Evolutionary conservation across 2,113 vertebrate species (phyloP).

Genomic region (Erinaceus europaeus): DNA sequence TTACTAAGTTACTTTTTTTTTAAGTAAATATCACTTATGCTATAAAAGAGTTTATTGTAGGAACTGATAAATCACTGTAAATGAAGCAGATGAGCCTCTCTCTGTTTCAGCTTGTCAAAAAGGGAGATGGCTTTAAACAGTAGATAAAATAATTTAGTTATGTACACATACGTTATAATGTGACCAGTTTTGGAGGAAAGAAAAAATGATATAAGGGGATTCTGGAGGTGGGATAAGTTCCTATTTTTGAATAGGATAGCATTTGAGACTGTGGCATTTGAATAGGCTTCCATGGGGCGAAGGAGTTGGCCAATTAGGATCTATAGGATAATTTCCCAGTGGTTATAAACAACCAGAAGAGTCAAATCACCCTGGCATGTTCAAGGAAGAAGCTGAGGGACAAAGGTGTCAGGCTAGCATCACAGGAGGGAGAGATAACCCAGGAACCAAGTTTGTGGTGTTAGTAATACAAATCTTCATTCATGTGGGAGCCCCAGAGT

Average conservation of each 20-base stretch:
- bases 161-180: background rate
- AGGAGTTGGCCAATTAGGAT: background rate
- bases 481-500: too few species aligned
- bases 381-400: background rate
- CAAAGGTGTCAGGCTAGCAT: too few species aligned
- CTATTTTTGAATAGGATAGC: background rate
- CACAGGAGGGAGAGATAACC: too few species aligned
- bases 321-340: background rate
- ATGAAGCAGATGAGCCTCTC: background rate
- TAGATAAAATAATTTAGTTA: background rate
- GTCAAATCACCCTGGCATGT: background rate
- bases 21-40: background rate
- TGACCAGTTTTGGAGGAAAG: background rate
- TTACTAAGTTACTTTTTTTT: background rate
- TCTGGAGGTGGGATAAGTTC: background rate
- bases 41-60: background rate
- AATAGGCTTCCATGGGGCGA: background rate
- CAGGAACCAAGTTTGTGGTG: too few species aligned
- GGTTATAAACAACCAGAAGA: background rate
- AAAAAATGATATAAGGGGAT: background rate
- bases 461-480: too few species aligned
- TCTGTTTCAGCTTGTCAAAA: background rate
- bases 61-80: background rate
- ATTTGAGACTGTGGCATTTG: background rate
- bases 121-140: background rate